phyloP scores from a whole-genome alignment of 2,797 vertebrate genomes.

The Cossypha niveicapilla region DNA sequence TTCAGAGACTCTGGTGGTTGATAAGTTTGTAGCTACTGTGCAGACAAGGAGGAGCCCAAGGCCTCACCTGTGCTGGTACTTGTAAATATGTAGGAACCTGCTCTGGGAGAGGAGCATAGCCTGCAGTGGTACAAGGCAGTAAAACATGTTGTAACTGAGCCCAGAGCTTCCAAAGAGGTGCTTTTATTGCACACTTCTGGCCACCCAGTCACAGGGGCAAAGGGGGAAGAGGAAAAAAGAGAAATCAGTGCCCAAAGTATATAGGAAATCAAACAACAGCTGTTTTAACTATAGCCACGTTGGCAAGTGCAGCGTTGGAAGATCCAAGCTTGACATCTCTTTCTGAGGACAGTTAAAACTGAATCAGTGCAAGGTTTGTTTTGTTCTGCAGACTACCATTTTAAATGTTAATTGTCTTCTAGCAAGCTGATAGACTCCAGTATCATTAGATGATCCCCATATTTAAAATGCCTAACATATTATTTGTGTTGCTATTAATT shows the following conservation, averaged over 20 bases:
- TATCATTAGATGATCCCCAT: neutral
- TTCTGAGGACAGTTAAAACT: neutral
- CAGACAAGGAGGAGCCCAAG: neutral
- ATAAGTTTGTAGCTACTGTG: neutral
- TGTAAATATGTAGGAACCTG: neutral
- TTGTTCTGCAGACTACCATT: neutral
- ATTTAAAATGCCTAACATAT: neutral
- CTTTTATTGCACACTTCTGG: neutral
- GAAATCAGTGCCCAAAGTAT: neutral
- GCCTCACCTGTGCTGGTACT: neutral
- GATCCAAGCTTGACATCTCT: neutral
- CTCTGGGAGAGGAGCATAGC: neutral
- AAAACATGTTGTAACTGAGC: neutral
- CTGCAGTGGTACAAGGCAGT: neutral
- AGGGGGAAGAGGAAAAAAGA: neutral
- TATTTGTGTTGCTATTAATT: neutral
- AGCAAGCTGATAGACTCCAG: neutral
- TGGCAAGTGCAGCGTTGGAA: neutral
- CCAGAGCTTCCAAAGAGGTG: neutral
- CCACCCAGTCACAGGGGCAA: accelerated
- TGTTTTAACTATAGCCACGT: neutral
- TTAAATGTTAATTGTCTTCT: neutral
- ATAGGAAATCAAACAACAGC: neutral
- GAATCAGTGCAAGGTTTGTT: neutral
- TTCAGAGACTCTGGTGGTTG: neutral